Base-by-base conservation (phyloP, 2,113 vertebrate species). In the Pelodiscus sinensis region DNA sequence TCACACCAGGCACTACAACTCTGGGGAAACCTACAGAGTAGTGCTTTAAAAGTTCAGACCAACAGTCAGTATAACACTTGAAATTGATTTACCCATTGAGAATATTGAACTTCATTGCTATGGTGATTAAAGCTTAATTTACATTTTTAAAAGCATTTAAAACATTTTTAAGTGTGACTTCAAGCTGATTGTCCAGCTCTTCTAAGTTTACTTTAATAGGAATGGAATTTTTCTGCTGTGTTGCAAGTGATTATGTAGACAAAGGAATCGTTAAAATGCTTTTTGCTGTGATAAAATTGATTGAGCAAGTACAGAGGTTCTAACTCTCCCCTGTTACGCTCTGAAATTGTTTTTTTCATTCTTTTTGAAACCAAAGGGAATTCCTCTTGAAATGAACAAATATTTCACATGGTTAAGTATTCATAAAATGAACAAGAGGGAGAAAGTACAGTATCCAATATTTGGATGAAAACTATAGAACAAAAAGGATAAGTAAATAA, bases 111-210 rank as follows among this genome's bases (percentile, higher is more conserved):
- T 95, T 90, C 95, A 94, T 90, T 96, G 87, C 81, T 91, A 55
- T 95, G 82, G 92, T 93, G 81, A 90, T 95, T 97, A 97, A 96
- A 97, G 80, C 38, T 90, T 96, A 96, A 96, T 95, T 92, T 96
- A 96, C 77, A 92, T 6, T 96, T 97, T 96, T 93, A 89, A 95
- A 96, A 92, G 82, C 55, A 93, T 93, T 90, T 88, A 95, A 97
- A 94, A 82, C 25, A 19, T 88, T 97, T 97, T 97, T 86, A 94
- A 94, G 56, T 87, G 83, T 94, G 84, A 85, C 71, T 94, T 96
- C 90, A 71, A 89, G 81, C 56, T 79, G 88, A 95, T 94, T 94
- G 80, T 95, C 90, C 86, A 94, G 52, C 87, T 96, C 85, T 89
- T 79, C 82, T 96, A 90, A n/a, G 19, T 87, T 94, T 92, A 60